Percentiles rank a stretch among this genome's conserved stretches.
Evolutionary conservation across 2,797 vertebrate genomes (phyloP).

Genomic region (Lacerta viridis): DNA sequence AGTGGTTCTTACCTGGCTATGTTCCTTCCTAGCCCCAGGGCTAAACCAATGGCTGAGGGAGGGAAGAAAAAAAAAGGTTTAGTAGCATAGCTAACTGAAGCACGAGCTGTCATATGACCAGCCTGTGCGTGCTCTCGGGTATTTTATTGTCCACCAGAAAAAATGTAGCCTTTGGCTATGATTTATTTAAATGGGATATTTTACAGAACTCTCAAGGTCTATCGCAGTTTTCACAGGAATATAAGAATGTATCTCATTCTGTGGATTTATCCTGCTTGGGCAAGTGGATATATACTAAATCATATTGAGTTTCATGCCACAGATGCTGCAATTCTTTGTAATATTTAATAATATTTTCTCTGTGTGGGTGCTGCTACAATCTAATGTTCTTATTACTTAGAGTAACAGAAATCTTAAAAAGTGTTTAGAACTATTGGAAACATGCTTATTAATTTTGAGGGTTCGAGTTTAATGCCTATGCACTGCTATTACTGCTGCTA

Average conservation of each 20-base stretch:
- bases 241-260: slow-evolving; percentile 72
- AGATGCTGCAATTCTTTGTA: slow-evolving; percentile 71
- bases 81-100: slow-evolving; percentile 67
- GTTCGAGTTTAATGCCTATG: not conserved
- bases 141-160: slow-evolving; percentile 73
- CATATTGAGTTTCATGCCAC: slow-evolving; percentile 60
- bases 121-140: slow-evolving; percentile 63
- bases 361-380: slow-evolving; percentile 62
- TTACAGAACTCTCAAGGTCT: slow-evolving; percentile 76
- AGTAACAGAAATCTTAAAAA: not conserved
- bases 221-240: slow-evolving; percentile 73
- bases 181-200: slow-evolving; percentile 80
- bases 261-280: slow-evolving; percentile 74
- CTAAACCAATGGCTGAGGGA: slow-evolving; percentile 84
- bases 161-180: slow-evolving; percentile 73
- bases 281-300: slow-evolving; percentile 73
- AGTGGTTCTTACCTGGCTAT: slow-evolving; percentile 83
- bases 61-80: slow-evolving; percentile 74
- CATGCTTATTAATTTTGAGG: slow-evolving; percentile 16
- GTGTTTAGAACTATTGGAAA: not conserved
- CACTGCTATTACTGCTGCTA: not conserved
- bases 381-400: slow-evolving; percentile 64
- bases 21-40: slow-evolving; percentile 83
- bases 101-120: slow-evolving; percentile 64
- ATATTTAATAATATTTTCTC: slow-evolving; percentile 69